phyloP scores from a whole-genome alignment of 2,113 vertebrate genomes.

The Gadus macrocephalus region DNA sequence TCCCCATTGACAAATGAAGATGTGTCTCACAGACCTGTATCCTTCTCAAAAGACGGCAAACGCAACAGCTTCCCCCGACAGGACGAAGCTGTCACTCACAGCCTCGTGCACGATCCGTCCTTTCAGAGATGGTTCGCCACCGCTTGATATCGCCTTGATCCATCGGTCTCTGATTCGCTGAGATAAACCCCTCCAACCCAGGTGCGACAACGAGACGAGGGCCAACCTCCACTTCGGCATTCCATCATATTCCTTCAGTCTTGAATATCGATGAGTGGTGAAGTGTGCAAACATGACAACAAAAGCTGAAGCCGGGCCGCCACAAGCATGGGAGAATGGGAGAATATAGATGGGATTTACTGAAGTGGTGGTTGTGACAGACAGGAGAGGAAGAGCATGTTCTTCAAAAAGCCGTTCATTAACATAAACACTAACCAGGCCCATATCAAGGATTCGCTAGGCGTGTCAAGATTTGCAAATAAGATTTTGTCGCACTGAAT shows the following conservation, averaged over 20 bases:
- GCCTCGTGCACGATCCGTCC: too few species aligned
- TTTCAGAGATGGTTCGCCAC: too few species aligned
- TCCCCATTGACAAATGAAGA: too few species aligned
- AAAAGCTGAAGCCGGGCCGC: background rate
- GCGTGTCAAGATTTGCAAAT: constrained; percentile 42
- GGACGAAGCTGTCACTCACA: too few species aligned
- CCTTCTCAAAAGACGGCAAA: too few species aligned
- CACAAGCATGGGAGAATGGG: background rate
- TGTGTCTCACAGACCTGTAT: too few species aligned
- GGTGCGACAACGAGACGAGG: constrained; percentile 34
- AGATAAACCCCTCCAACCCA: constrained; percentile 33
- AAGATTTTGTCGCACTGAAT: constrained; percentile 49
- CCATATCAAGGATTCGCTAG: constrained; percentile 46
- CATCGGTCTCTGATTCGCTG: constrained; percentile 52
- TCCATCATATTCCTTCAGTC: constrained; percentile 25
- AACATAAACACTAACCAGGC: constrained; percentile 38
- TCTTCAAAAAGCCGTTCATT: constrained; percentile 3
- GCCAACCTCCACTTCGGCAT: constrained; percentile 3
- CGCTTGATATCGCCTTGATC: constrained; percentile 36
- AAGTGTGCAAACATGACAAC: constrained; percentile 1
- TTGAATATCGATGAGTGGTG: constrained; percentile 36
- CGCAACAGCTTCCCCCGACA: too few species aligned
- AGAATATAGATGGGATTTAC: background rate
- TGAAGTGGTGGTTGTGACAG: too few species aligned
- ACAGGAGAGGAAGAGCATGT: background rate